Conservation (phyloP, 2,888 invertebrate species). For the Ornithoptera alexandrae region DNA sequence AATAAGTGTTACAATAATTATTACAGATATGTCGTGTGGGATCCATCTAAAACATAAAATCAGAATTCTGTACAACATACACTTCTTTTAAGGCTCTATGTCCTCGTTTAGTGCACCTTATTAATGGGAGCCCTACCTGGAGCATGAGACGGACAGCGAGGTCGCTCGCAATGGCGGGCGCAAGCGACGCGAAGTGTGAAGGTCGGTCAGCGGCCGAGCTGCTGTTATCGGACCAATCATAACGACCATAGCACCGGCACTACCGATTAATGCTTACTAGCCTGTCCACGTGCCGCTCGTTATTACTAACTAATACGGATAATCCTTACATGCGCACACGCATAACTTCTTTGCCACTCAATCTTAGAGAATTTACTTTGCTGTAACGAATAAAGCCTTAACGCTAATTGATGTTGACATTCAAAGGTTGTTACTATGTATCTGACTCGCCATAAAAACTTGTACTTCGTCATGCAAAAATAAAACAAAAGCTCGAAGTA, state of each 20-base stretch:
- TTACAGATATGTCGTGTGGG: neutral
- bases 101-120: slow-evolving; percentile 29
- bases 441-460: slow-evolving; percentile 37
- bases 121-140: slow-evolving; percentile 40
- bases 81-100: slow-evolving; percentile 11
- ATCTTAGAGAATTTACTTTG: slow-evolving; percentile 29
- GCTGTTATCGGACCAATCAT: slow-evolving; percentile 68
- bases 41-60: slow-evolving; percentile 2
- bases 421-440: slow-evolving; percentile 39
- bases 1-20: neutral
- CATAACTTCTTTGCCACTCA: neutral
- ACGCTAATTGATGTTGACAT: slow-evolving; percentile 40
- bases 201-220: slow-evolving; percentile 77
- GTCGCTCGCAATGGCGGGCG: slow-evolving; percentile 46
- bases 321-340: slow-evolving; percentile 32
- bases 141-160: slow-evolving; percentile 53
- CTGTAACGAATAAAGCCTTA: slow-evolving; percentile 27
- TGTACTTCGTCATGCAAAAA: slow-evolving; percentile 31
- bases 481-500: slow-evolving; percentile 15
- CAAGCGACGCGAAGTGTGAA: slow-evolving; percentile 63
- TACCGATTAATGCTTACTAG: slow-evolving; percentile 53
- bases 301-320: slow-evolving; percentile 32
- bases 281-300: slow-evolving; percentile 58
- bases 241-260: slow-evolving; percentile 51
- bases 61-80: slow-evolving; percentile 14